Base-by-base conservation (phyloP, 2,888 invertebrate species). In the Nomada goodeniana region DNA sequence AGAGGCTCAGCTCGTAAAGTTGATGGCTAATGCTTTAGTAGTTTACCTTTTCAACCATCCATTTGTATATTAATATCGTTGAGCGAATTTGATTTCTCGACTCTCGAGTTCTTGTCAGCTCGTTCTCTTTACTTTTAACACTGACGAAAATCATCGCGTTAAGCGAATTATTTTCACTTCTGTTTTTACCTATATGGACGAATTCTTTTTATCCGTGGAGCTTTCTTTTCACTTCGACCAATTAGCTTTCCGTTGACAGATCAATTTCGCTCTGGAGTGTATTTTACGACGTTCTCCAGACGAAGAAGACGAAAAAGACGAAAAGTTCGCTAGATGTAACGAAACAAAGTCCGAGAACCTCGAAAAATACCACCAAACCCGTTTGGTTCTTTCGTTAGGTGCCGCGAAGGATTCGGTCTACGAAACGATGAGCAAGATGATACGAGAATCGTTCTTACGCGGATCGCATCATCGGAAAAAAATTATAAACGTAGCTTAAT, bases 401-500 rank as follows among this genome's bases (percentile, higher is more conserved):
- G 13, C 47, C 47, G 47, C 47, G 47, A 47, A 15, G 15, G 13
- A 3, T 15, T 47, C 15, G 13, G 15, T 7, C 9, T 57, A 13
- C 23, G 20, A 23, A 23, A 20, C 26, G 57, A 57, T 20, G 23
- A 57, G 23, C n/a, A 7, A 57, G 55, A 55, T 26, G 57, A 57
- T 13, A 20, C 57, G 57, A 4, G 26, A 26, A 57, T 26, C 23
- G 20, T 26, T 57, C 11, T 57, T 23, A 9, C 42, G 81, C 76
- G 60, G 50, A 59, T 71, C 59, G 72, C 61, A 70, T 77, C 47
- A 67, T 79, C 71, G 59, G n/a, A 76, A 44, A 53, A 44, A 77
- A 72, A 73, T 78, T 75, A 55, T 82, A 74, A 67, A 73, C 78
- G 75, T 73, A 68, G 69, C 20, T 76, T 83, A 75, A 74, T 76